Evolutionary conservation across 2,797 vertebrate genomes (phyloP).

Genomic region (Toxotes lorentzi): DNA sequence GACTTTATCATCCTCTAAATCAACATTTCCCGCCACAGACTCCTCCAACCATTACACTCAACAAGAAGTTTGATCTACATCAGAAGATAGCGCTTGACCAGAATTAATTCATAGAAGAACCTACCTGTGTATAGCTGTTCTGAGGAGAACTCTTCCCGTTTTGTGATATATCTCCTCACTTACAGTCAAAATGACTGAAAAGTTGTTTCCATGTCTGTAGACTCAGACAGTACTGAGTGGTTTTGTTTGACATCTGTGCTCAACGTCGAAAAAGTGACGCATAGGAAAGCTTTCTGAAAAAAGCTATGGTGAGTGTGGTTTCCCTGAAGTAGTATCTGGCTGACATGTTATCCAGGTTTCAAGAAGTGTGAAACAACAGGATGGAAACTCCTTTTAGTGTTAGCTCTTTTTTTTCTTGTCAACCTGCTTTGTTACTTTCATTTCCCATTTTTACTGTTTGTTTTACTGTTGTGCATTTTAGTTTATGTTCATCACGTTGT

Average conservation of each 20-base stretch:
- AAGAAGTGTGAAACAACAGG: constrained; percentile 7
- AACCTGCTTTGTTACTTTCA: constrained; percentile 3
- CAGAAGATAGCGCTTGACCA: neutral
- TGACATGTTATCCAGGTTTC: neutral
- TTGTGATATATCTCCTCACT: neutral
- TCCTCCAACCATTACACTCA: constrained; percentile 10
- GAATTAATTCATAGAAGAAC: neutral
- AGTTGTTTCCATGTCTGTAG: neutral
- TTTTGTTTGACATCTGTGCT: neutral
- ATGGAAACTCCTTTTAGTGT: constrained; percentile 25
- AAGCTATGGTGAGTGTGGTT: constrained; percentile 45
- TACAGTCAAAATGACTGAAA: neutral
- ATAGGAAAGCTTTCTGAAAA: constrained; percentile 5
- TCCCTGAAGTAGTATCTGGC: neutral
- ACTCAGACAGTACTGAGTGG: neutral
- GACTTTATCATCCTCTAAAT: neutral
- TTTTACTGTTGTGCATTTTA: neutral
- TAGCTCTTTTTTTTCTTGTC: neutral
- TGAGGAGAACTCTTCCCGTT: neutral
- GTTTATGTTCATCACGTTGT: neutral
- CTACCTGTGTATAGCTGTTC: constrained; percentile 13
- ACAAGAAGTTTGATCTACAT: neutral
- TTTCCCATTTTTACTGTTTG: neutral
- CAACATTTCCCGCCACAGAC: neutral
- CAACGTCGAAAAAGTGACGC: neutral